Conservation (phyloP, 2,888 invertebrate species). For the Rhamnusium bicolor region DNA sequence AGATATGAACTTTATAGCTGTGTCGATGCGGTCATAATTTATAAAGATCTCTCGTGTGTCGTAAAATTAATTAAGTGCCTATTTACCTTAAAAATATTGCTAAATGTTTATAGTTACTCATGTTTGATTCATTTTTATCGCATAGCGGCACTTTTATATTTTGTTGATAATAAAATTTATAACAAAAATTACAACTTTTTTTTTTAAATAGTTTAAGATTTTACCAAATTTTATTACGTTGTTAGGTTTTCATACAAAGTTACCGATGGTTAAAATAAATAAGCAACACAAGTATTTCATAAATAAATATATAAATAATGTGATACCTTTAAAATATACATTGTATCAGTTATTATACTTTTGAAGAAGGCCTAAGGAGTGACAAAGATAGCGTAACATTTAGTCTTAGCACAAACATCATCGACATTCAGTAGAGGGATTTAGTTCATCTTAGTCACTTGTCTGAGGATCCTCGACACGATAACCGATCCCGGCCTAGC, state of each 20-base stretch:
- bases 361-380: too few relatives aligned
- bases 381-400: too few relatives aligned
- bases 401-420: too few relatives aligned
- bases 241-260: constrained; percentile 14
- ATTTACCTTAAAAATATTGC: constrained; percentile 31
- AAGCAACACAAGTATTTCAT: background rate
- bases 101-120: constrained; percentile 16
- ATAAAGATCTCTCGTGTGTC: constrained; percentile 22
- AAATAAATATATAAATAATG: background rate
- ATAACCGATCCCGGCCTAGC: too few relatives aligned
- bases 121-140: constrained; percentile 26
- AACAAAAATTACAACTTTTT: constrained; percentile 3
- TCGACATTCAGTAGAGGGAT: too few relatives aligned
- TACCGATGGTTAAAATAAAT: constrained; percentile 6
- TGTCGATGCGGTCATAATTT: constrained; percentile 19
- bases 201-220: background rate
- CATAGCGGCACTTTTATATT: constrained; percentile 24
- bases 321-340: too few relatives aligned
- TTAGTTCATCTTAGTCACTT: too few relatives aligned
- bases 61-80: constrained; percentile 28
- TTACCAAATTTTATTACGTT: background rate
- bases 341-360: too few relatives aligned
- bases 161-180: constrained; percentile 31
- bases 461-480: too few relatives aligned
- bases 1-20: constrained; percentile 19